These are phyloP conservation scores for Eudyptes chrysolophus DNA, from an alignment of 2,113 vertebrate species.

Conservation along the genomic window DNA sequence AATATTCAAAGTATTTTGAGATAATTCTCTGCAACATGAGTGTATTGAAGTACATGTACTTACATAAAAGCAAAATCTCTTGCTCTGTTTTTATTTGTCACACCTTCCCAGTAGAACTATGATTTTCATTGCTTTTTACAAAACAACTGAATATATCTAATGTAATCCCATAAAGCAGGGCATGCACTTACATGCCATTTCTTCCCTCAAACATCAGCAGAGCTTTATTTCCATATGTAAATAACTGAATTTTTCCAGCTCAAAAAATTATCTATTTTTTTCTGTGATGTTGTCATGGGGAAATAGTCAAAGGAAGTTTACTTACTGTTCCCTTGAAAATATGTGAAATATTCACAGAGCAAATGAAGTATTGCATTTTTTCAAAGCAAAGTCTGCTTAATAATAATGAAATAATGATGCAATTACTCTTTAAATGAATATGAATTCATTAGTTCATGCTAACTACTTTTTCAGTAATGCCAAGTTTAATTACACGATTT, in stretches of 20 bases:
- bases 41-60: background rate
- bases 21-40: background rate
- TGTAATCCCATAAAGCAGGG: background rate
- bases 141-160: background rate
- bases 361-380: background rate
- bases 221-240: background rate
- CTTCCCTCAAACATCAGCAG: background rate
- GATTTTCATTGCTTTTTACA: background rate
- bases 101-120: background rate
- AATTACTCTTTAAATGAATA: constrained; percentile 9
- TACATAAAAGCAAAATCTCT: background rate
- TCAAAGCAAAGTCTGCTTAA: background rate
- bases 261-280: background rate
- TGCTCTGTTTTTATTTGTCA: background rate
- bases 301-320: background rate
- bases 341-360: background rate
- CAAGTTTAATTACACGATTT: background rate
- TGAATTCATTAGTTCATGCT: background rate
- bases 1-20: background rate
- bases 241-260: background rate
- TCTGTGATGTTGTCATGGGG: background rate
- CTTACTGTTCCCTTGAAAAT: background rate
- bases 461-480: background rate
- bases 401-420: background rate
- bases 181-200: background rate